Conservation (phyloP, 2,888 invertebrate genomes). For the Deroplatys truncata region DNA sequence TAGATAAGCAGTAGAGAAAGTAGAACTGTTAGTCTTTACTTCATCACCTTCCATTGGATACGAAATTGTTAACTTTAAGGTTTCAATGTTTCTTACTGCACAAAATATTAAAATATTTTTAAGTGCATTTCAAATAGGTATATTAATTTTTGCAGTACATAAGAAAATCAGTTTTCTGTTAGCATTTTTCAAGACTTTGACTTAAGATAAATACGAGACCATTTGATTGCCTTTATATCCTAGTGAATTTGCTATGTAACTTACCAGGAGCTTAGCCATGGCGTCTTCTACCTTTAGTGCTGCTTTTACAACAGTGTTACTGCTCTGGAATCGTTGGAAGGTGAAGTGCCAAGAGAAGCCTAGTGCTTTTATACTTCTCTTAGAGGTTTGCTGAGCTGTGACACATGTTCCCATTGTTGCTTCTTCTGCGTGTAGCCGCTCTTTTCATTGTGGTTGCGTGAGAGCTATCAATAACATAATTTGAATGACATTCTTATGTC, state of each 20-base stretch:
- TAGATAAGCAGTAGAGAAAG: too few relatives aligned
- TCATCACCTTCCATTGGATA: too few relatives aligned
- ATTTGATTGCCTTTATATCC: too few relatives aligned
- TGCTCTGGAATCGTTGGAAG: neutral
- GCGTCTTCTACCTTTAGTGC: neutral
- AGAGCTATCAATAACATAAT: neutral
- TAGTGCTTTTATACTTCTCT: neutral
- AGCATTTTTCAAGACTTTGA: too few relatives aligned
- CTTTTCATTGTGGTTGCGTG: neutral
- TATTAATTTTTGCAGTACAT: too few relatives aligned
- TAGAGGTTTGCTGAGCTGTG: neutral
- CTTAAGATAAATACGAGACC: too few relatives aligned
- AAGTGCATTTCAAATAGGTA: too few relatives aligned
- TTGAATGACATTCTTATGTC: neutral
- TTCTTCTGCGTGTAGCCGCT: neutral
- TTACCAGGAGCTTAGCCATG: neutral
- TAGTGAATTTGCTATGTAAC: neutral
- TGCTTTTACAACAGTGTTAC: neutral
- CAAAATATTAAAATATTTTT: too few relatives aligned
- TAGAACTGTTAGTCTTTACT: too few relatives aligned
- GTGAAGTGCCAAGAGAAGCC: neutral
- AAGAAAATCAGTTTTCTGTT: too few relatives aligned
- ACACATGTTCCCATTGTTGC: neutral
- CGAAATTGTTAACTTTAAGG: too few relatives aligned
- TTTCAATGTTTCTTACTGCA: too few relatives aligned